Evolutionary conservation across 2,797 vertebrate species (phyloP), one percentile per base, ranked within the genome.

Genomic region (Peromyscus nudipes): DNA sequence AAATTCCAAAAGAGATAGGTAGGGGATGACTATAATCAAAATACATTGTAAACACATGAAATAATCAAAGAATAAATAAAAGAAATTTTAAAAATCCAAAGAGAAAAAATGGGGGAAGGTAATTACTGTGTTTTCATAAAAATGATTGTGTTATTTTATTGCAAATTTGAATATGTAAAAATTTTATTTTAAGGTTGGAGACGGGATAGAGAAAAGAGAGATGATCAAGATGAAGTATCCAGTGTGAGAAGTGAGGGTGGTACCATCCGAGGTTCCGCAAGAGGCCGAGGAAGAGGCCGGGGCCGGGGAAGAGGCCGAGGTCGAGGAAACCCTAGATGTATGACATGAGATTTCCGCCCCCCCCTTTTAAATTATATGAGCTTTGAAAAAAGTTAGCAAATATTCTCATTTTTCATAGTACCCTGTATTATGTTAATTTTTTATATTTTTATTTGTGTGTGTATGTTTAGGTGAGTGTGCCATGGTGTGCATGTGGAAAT

Each of bases 231-330:
- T 5, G 99, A 99, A 69, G 94, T 98, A 5, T 97, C 98, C 95
- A 99, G 99, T 12, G 96, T 99, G 83, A 98, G 99, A 93, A 99
- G 99, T 0, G 99, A 99, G 40, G 97, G 99, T 4, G 98, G 99
- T 40, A 97, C 97, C 21, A 40, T 98, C 67, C 99, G 99, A 3
- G 99, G 99, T 25, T 98, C 98, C 80, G 98, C 99, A 27, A 98
- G 99, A 95, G 99, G 99, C 84, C 97, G 99, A 95, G 99, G 99
- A 92, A 99, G 99, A 98, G 99, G 99, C 0, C 98, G 99, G 0
- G 99, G 99, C 14, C 98, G 99, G 11, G 99, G 99, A n/a, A 98
- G 99, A 99, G 99, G 99, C 92, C 99, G 99, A 64, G 99, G 99
- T 83, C 98, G 99, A 99, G 99, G 99, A 99, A 98, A 96, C 94